Conservation (phyloP, 2,888 invertebrate genomes). For the Acholoe squamosa region DNA sequence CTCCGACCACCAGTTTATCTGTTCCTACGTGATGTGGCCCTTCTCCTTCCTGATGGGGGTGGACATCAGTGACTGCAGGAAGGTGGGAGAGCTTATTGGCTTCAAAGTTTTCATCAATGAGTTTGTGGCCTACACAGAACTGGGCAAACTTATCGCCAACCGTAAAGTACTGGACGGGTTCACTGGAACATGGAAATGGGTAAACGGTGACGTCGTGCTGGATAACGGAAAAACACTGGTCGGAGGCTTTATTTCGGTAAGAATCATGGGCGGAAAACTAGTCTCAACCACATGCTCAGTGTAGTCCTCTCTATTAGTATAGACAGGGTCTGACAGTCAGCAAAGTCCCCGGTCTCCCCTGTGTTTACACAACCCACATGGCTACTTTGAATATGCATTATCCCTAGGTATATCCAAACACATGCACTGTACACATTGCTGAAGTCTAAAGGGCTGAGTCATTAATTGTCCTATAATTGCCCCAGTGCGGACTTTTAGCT, state of each 20-base stretch:
- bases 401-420: too few species aligned
- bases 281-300: too few species aligned
- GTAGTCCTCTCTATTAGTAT: too few species aligned
- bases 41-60: slow-evolving; percentile 93
- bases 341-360: too few species aligned
- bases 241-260: slow-evolving; percentile 55
- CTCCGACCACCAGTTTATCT: slow-evolving; percentile 85
- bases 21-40: slow-evolving; percentile 95
- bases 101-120: slow-evolving; percentile 97
- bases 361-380: too few species aligned
- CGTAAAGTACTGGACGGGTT: slow-evolving; percentile 47
- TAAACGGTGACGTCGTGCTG: slow-evolving; percentile 42
- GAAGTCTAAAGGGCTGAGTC: too few species aligned
- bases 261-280: too few species aligned
- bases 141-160: slow-evolving; percentile 80
- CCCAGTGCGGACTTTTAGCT: too few species aligned
- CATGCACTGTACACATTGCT: too few species aligned
- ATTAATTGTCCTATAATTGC: too few species aligned
- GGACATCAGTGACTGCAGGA: slow-evolving; percentile 87
- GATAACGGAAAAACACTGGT: slow-evolving; percentile 20
- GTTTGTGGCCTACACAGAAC: slow-evolving; percentile 93
- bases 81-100: slow-evolving; percentile 92
- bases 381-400: too few species aligned
- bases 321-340: too few species aligned
- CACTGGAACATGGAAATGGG: slow-evolving; percentile 35